Evolutionary conservation across 92 coral and sea anemone genomes (phyloP).

Genomic region (Porites evermanni): DNA sequence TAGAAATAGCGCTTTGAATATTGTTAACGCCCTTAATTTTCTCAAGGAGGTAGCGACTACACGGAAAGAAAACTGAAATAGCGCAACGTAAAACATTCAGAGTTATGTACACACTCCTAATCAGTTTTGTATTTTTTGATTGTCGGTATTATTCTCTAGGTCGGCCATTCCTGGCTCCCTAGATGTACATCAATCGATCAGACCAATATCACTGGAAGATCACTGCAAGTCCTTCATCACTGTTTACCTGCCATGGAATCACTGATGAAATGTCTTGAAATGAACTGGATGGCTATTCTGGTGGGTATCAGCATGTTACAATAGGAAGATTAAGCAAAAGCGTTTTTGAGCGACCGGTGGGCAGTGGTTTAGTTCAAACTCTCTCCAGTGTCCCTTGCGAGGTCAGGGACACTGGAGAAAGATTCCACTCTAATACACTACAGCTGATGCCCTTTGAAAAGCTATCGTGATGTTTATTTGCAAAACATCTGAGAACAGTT

Average conservation of each 20-base stretch:
- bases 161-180: constrained; percentile 87
- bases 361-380: too few relatives aligned
- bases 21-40: too few relatives aligned
- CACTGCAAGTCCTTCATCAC: constrained; percentile 78
- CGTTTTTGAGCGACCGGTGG: too few relatives aligned
- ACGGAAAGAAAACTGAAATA: too few relatives aligned
- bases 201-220: constrained; percentile 24
- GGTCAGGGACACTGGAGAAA: too few relatives aligned
- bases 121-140: too few relatives aligned
- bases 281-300: constrained; percentile 98
- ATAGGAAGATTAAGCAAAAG: background rate
- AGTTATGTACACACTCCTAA: background rate
- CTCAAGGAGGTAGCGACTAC: too few relatives aligned
- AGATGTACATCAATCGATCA: constrained; percentile 60
- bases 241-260: constrained; percentile 90
- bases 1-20: too few relatives aligned
- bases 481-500: background rate
- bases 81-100: too few relatives aligned
- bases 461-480: background rate
- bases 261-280: constrained; percentile 88
- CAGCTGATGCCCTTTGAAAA: too few relatives aligned
- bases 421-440: too few relatives aligned
- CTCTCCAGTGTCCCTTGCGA: too few relatives aligned
- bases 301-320: constrained; percentile 51
- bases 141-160: constrained; percentile 51